Base-by-base conservation (phyloP, 2,113 vertebrate species). In the Crotalus horridus region DNA sequence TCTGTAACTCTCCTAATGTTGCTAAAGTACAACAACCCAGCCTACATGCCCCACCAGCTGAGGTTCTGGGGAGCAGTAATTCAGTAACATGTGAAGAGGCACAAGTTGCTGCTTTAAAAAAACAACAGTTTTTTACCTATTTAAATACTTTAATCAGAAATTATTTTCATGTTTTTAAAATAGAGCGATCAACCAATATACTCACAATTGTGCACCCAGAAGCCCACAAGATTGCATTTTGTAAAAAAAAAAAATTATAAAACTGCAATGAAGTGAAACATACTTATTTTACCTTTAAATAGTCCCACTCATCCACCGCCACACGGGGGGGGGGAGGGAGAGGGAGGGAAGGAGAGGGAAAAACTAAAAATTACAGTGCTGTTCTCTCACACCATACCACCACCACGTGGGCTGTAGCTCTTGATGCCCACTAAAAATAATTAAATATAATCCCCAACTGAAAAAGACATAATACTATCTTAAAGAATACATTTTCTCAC, bases 101-200 rank as follows among this genome's bases (percentile, higher is more conserved):
- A 43, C 33, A 43, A 81, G 7, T 48, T 46, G n/a, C 48, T 51
- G 48, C 1, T 51, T 51, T 51, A 51, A 51, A 48, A 51, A 9
- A 51, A 91, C 58, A 7, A 6, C 7, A 21, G 23, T 39, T 46
- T 17, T 46, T 2, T 6, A 53, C 94, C 24, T 3, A 94, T 96
- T 90, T 94, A 96, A 91, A 94, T 95, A 94, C 97, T 97, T 96
- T 97, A 97, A 97, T 94, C 96, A 97, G 95, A 87, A 95, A 92
- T 53, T 94, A 95, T 94, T 85, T 95, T 64, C 94, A 96, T 96
- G 96, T 90, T 94, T 91, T 95, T 96, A 97, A 97, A 96, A 81
- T 8, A 81, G 6, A 39, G 7, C 20, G 7, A 39, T 33, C 33
- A 39, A 39, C 69, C 2, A 39, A 33, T 33, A 74, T 74, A 74